These are phyloP conservation scores for Speoplatyrhinus poulsoni DNA, from an alignment of 2,113 vertebrate genomes.

Conservation along the genomic window DNA sequence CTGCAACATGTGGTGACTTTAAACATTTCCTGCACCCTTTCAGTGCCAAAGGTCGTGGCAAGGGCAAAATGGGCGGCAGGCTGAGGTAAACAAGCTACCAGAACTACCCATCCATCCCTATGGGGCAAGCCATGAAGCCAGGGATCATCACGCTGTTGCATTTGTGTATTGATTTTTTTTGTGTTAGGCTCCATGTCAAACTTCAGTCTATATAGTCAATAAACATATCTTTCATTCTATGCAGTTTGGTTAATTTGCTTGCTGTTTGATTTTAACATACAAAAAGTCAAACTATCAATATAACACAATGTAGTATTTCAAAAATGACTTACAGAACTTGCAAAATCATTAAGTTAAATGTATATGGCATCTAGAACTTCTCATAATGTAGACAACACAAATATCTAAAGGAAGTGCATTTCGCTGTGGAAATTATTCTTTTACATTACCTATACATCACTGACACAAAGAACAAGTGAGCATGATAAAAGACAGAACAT, in stretches of 20 bases:
- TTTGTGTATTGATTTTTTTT: constrained; percentile 27
- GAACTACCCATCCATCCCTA: background rate
- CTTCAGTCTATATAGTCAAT: constrained; percentile 44
- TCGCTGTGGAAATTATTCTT: constrained; percentile 19
- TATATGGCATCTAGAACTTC: background rate
- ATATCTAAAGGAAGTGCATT: constrained; percentile 16
- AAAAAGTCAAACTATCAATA: background rate
- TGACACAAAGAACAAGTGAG: background rate
- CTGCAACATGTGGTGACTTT: background rate
- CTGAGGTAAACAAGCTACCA: constrained; percentile 62
- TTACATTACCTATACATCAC: constrained; percentile 2
- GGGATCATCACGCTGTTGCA: background rate
- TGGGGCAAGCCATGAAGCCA: background rate
- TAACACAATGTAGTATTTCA: background rate
- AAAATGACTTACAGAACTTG: background rate
- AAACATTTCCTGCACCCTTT: constrained; percentile 10
- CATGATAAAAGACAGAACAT: constrained; percentile 26
- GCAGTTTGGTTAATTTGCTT: background rate
- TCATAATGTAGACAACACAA: background rate
- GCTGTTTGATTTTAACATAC: background rate
- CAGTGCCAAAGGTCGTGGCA: constrained; percentile 77
- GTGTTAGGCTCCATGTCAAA: constrained; percentile 37
- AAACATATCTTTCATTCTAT: constrained; percentile 45
- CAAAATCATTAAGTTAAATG: background rate
- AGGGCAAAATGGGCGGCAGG: constrained; percentile 72